Percentiles rank a stretch among this genome's conserved stretches.
Evolutionary conservation across 2,888 invertebrate genomes (phyloP).

Genomic region (Celastrina argiolus): DNA sequence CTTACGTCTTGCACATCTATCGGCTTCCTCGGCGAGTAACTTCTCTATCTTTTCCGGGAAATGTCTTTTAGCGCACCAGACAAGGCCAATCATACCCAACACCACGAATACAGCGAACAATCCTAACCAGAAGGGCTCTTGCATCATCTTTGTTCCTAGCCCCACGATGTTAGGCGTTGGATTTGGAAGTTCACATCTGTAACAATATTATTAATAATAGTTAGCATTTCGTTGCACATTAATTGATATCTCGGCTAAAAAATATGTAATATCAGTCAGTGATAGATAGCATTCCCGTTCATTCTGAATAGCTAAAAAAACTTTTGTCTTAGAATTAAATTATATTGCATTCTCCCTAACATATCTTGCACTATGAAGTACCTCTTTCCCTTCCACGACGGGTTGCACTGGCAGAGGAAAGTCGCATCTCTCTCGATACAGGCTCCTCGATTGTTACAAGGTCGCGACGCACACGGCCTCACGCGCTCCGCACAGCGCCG

Average conservation of each 20-base stretch:
- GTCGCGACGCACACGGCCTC: conserved; percentile 83
- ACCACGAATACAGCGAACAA: conserved; percentile 90
- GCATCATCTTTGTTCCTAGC: conserved; percentile 87
- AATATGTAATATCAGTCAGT: too few relatives aligned
- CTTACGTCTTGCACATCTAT: conserved; percentile 83
- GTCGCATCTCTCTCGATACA: conserved; percentile 83
- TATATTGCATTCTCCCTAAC: too few relatives aligned
- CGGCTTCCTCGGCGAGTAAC: conserved; percentile 87
- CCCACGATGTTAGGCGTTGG: conserved; percentile 66
- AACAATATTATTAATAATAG: too few relatives aligned
- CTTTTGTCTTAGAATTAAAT: too few relatives aligned
- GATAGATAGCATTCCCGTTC: too few relatives aligned
- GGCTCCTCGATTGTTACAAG: conserved; percentile 86
- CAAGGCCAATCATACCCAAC: conserved; percentile 85
- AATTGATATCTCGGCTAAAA: too few relatives aligned
- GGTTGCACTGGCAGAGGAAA: conserved; percentile 85
- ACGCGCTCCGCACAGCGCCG: conserved; percentile 82
- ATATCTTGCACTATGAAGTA: too few relatives aligned
- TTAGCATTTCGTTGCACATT: too few relatives aligned
- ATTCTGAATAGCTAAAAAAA: too few relatives aligned
- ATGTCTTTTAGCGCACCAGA: conserved; percentile 91
- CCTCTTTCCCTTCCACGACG: conserved; percentile 83
- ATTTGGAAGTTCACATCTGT: conserved; percentile 84
- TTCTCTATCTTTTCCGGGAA: conserved; percentile 92
- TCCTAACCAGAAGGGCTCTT: conserved; percentile 94